Evolutionary conservation across 2,113 vertebrate species (phyloP).

Genomic region (Scortum barcoo): DNA sequence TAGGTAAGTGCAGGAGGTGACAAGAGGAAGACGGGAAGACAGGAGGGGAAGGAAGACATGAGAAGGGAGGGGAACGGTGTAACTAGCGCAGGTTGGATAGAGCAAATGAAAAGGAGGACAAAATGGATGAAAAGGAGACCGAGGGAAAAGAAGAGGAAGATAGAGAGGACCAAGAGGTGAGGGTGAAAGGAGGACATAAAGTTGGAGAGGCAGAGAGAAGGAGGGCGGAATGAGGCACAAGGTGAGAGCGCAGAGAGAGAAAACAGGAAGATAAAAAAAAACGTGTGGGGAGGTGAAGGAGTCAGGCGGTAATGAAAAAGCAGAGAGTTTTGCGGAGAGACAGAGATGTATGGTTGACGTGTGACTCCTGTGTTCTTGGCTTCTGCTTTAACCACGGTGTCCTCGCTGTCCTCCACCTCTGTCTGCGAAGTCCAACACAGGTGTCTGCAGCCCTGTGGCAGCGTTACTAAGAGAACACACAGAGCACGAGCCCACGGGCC

Average conservation of each 20-base stretch:
- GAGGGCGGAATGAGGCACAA: neutral
- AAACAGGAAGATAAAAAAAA: neutral
- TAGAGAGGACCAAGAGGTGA: conserved; percentile 9
- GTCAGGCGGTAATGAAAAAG: conserved; percentile 38
- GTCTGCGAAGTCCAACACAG: neutral
- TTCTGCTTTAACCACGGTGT: conserved; percentile 55
- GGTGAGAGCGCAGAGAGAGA: neutral
- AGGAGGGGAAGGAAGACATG: neutral
- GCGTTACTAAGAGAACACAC: neutral
- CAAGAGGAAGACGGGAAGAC: conserved; percentile 16
- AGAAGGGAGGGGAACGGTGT: neutral
- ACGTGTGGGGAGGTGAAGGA: conserved; percentile 19
- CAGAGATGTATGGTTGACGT: conserved; percentile 37
- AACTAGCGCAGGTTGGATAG: conserved; percentile 15
- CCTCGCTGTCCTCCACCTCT: conserved; percentile 51
- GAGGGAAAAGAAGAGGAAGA: neutral
- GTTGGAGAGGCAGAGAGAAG: conserved; percentile 16
- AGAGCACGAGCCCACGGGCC: neutral
- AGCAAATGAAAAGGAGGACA: conserved; percentile 8
- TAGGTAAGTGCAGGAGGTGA: conserved; percentile 6
- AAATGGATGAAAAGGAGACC: neutral
- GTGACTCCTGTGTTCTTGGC: conserved; percentile 38
- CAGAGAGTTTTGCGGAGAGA: conserved; percentile 8
- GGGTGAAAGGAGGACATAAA: conserved; percentile 43
- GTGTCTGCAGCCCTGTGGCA: neutral